Evolutionary conservation across 2,113 vertebrate species (phyloP).

Genomic region (Crocuta crocuta): DNA sequence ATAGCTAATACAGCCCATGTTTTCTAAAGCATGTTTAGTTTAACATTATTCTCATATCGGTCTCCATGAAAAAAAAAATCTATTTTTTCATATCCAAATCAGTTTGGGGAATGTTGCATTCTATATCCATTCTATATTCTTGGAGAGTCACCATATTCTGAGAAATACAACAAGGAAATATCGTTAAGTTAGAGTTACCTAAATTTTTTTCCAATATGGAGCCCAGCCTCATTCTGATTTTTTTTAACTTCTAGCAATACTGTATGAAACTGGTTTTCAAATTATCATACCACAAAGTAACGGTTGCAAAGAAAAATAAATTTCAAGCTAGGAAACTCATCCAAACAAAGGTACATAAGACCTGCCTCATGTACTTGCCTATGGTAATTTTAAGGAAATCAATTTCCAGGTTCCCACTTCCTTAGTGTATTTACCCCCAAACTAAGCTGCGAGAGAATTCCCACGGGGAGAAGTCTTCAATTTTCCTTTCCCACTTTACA

Average conservation of each 20-base stretch:
- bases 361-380: neutral
- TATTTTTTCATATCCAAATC: neutral
- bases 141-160: neutral
- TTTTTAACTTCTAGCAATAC: neutral
- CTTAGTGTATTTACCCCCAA: neutral
- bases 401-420: neutral
- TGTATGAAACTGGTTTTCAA: neutral
- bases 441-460: neutral
- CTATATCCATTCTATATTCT: neutral
- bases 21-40: neutral
- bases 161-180: neutral
- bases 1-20: neutral
- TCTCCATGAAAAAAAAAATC: neutral
- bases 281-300: neutral
- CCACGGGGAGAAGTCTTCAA: neutral
- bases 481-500: neutral
- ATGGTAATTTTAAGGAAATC: neutral
- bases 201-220: neutral
- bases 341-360: neutral
- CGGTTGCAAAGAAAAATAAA: neutral
- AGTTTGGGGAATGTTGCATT: neutral
- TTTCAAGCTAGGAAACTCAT: neutral
- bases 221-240: neutral
- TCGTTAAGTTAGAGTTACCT: neutral
- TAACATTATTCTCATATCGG: neutral